Evolutionary conservation across 2,888 invertebrate species (phyloP), one percentile per base, ranked within the genome.

Genomic region (Diaphora mendica): DNA sequence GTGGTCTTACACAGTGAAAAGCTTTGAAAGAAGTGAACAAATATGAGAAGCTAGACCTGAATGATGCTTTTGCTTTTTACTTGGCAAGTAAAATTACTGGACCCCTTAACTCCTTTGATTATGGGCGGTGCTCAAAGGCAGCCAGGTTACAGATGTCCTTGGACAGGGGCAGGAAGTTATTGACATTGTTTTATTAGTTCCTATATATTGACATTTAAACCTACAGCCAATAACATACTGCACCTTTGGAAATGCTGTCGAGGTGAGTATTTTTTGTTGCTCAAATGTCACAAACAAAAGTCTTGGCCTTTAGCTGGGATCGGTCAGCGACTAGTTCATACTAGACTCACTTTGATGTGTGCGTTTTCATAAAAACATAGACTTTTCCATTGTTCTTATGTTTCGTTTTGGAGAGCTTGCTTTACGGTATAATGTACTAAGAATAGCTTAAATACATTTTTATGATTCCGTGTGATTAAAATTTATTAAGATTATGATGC

Each of bases 221-320:
- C 23, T 11, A n/a, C 4, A 35, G 23, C 11, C 4, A 65, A 2
- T 65, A 35, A 65, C 35, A 35, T 65, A 26, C 4, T 23, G 64
- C 5, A 35, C 26, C 73, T 66, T 66, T 67, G 23, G 44, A 65
- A 79, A 76, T 75, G 67, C 33, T 75, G 79, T 75, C 68, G 66
- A 59, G 67, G 75, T 3, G 8, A 39, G 73, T 39, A 74, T 64
- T 77, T 75, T 73, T 73, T 64, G 73, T 70, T 72, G 75, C 26
- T 79, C 69, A 86, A 87, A 86, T 86, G 84, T 78, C 87, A 84
- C 72, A 75, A 79, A 82, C 79, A 83, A 84, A 74, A 84, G 79
- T 79, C 78, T 83, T 82, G 84, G 74, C 86, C 87, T 87, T 88
- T 87, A 62, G 35, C 17, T 59, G 2, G 68, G 74, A 62, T 71